Evolutionary conservation across 2,113 vertebrate genomes (phyloP).

Genomic region (Chionomys nivalis): DNA sequence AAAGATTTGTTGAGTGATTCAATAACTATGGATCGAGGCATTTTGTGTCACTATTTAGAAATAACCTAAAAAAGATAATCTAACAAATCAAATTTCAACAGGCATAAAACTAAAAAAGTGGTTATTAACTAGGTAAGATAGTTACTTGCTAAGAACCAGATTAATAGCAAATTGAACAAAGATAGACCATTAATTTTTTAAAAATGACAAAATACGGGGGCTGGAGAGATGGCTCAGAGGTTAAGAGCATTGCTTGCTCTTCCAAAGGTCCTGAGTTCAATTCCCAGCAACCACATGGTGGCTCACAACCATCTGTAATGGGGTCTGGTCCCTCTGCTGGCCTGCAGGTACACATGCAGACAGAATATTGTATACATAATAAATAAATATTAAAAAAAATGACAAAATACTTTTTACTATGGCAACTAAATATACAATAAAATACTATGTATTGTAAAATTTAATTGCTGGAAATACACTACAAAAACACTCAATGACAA

Average conservation of each 20-base stretch:
- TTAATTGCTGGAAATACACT: neutral
- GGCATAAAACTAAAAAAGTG: neutral
- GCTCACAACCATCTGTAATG: too few relatives aligned
- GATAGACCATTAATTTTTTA: conserved; percentile 16
- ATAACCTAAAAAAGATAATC: neutral
- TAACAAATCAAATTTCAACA: neutral
- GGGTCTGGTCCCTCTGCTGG: too few relatives aligned
- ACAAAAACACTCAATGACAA: neutral
- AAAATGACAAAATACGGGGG: conserved; percentile 40
- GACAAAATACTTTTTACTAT: conserved; percentile 17
- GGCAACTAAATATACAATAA: neutral
- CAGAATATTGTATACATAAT: too few relatives aligned
- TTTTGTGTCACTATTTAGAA: neutral
- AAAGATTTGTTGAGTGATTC: neutral
- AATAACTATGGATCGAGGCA: neutral
- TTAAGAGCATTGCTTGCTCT: too few relatives aligned
- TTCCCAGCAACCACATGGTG: too few relatives aligned
- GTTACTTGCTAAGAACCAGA: neutral
- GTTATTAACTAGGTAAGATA: conserved; percentile 24
- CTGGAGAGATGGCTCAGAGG: too few relatives aligned
- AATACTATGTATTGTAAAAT: neutral
- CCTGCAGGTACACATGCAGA: too few relatives aligned
- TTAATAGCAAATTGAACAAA: conserved; percentile 39
- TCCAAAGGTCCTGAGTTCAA: too few relatives aligned
- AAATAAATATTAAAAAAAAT: too few relatives aligned